Percentiles rank a stretch among this genome's conserved stretches.
phyloP scores from a whole-genome alignment of 2,113 vertebrate species.

The Neogobius melanostomus region DNA sequence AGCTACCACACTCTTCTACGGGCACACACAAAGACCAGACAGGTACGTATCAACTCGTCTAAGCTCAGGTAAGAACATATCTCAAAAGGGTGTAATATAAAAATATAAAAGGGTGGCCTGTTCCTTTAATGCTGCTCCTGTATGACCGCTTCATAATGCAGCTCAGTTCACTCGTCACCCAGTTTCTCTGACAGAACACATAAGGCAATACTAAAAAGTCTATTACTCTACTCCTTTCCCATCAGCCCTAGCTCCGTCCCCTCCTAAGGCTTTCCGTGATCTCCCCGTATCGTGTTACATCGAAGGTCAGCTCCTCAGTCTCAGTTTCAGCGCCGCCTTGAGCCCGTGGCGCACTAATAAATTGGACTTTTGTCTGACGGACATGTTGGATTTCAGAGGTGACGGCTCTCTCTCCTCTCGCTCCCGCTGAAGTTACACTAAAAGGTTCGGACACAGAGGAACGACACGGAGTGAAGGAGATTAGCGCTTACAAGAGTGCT shows the following conservation, averaged over 20 bases:
- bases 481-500: neutral
- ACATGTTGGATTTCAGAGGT: slow-evolving; percentile 51
- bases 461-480: slow-evolving; percentile 11
- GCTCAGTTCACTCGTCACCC: too few species aligned
- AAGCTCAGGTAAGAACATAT: too few species aligned
- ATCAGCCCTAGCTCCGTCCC: neutral
- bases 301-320: slow-evolving; percentile 66
- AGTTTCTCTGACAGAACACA: too few species aligned
- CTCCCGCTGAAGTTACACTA: slow-evolving; percentile 18
- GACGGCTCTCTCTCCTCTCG: neutral
- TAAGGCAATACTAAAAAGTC: neutral
- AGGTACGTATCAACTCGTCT: too few species aligned
- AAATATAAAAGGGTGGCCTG: too few species aligned
- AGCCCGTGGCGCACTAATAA: slow-evolving; percentile 46
- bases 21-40: too few species aligned
- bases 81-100: too few species aligned
- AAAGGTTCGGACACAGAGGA: slow-evolving; percentile 7
- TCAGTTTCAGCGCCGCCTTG: slow-evolving; percentile 59
- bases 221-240: slow-evolving; percentile 17
- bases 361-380: slow-evolving; percentile 58
- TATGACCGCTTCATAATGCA: too few species aligned
- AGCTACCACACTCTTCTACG: too few species aligned
- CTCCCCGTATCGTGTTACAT: slow-evolving; percentile 57
- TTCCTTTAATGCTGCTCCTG: too few species aligned
- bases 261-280: slow-evolving; percentile 46